phyloP scores from a whole-genome alignment of 2,113 vertebrate genomes.

The Ameiurus melas region DNA sequence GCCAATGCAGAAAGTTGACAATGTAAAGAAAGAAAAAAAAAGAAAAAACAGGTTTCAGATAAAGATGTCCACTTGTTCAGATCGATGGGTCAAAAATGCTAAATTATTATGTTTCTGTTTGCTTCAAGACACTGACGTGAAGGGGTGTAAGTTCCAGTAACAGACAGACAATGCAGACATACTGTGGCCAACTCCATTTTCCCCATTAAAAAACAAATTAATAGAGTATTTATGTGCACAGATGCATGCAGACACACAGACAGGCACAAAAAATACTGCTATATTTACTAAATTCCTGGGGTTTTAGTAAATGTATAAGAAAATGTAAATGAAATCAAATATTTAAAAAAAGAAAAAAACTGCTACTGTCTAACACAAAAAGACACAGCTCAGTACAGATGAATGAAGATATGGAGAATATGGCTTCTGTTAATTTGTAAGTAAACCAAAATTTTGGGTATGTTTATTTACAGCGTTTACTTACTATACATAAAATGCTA shows the following conservation, averaged over 20 bases:
- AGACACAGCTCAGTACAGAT: conserved; percentile 57
- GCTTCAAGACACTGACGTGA: conserved; percentile 55
- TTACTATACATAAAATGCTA: background rate
- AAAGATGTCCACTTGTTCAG: conserved; percentile 69
- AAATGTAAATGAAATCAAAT: conserved; percentile 57
- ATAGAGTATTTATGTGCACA: conserved; percentile 53
- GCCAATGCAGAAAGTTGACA: conserved; percentile 90
- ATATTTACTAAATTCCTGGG: conserved; percentile 74
- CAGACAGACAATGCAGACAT: conserved; percentile 76
- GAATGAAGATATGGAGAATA: conserved; percentile 33
- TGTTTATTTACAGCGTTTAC: conserved; percentile 14
- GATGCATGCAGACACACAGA: conserved; percentile 67
- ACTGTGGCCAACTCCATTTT: conserved; percentile 70
- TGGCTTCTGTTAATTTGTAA: conserved; percentile 2
- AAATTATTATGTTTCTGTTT: conserved; percentile 56
- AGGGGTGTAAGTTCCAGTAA: conserved; percentile 69
- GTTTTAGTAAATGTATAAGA: conserved; percentile 59
- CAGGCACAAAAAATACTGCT: conserved; percentile 75
- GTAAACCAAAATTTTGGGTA: conserved; percentile 23
- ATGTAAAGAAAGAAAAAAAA: conserved; percentile 70
- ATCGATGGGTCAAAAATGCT: conserved; percentile 64
- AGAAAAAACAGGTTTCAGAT: conserved; percentile 66
- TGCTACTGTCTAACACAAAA: conserved; percentile 69
- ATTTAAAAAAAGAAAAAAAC: conserved; percentile 60
- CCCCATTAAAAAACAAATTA: conserved; percentile 59